Conservation (phyloP, 2,888 invertebrate species). For the Agonopterix alstromeriana region DNA sequence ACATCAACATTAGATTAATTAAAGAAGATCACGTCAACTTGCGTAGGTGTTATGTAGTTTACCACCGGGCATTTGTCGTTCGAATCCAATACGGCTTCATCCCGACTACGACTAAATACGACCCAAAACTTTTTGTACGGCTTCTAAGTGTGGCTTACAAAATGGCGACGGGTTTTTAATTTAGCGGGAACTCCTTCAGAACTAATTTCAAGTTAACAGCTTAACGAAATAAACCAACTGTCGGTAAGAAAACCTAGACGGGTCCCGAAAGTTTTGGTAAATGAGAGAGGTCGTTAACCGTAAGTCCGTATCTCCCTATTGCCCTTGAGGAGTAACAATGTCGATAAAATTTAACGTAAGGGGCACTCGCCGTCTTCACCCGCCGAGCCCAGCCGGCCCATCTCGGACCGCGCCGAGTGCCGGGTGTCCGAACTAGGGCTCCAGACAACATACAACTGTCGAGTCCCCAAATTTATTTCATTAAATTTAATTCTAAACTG, state of each 20-base stretch:
- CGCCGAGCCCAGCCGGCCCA: too few relatives aligned
- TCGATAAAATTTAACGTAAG: constrained; percentile 29
- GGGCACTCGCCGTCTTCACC: too few relatives aligned
- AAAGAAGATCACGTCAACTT: not conserved
- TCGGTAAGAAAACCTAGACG: constrained; percentile 17
- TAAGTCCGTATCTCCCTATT: constrained; percentile 15
- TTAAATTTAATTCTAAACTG: constrained; percentile 72
- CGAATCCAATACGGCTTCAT: constrained; percentile 45
- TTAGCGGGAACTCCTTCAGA: constrained; percentile 14
- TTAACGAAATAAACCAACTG: constrained; percentile 6
- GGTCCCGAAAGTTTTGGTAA: constrained; percentile 23
- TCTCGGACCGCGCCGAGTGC: too few relatives aligned
- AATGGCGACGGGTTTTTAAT: constrained; percentile 53
- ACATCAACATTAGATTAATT: too few relatives aligned
- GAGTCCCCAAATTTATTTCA: constrained; percentile 68
- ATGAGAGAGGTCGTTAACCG: constrained; percentile 22
- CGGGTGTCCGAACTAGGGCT: too few relatives aligned
- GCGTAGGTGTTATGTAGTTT: not conserved
- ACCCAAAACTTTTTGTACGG: constrained; percentile 49
- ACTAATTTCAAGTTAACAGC: constrained; percentile 15
- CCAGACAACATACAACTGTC: constrained; percentile 44
- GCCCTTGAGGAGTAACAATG: constrained; percentile 23
- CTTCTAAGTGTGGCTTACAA: constrained; percentile 53
- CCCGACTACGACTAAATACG: constrained; percentile 44
- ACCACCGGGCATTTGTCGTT: constrained; percentile 31